Percentiles rank a stretch among this genome's conserved stretches.
Conservation (phyloP, 53 echinoderm and acorn worm genomes). For the Echinometra lucunter region DNA sequence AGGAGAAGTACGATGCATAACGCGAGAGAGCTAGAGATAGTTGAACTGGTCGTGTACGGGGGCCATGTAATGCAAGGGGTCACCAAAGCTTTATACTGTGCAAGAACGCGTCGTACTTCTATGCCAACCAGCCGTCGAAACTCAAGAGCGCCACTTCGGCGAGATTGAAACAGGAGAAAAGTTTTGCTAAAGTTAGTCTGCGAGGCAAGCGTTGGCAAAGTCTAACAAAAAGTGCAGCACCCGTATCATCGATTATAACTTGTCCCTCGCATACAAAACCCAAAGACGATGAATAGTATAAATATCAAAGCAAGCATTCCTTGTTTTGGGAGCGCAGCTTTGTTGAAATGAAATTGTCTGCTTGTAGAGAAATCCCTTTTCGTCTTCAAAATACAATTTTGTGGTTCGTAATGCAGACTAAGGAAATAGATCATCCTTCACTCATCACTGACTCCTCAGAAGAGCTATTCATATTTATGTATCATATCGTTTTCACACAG, state of each 20-base stretch:
- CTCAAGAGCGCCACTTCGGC: slow-evolving; percentile 53
- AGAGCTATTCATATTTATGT: background rate
- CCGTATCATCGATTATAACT: background rate
- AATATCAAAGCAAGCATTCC: background rate
- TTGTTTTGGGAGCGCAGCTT: background rate
- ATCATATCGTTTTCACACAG: slow-evolving; percentile 60
- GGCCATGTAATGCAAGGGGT: slow-evolving; percentile 50
- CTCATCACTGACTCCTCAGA: background rate
- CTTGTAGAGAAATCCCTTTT: background rate
- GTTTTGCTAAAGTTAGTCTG: background rate
- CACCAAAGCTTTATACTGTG: slow-evolving; percentile 28
- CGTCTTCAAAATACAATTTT: background rate
- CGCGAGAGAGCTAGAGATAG: slow-evolving; percentile 38
- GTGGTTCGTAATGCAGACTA: background rate
- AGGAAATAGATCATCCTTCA: slow-evolving; percentile 17
- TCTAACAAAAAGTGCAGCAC: background rate
- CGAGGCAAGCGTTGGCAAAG: background rate
- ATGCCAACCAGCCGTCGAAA: slow-evolving; percentile 48
- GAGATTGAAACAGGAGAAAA: slow-evolving; percentile 42
- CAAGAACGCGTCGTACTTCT: slow-evolving; percentile 49
- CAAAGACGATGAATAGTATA: background rate
- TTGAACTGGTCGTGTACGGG: background rate
- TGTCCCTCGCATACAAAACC: background rate
- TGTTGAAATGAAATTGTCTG: background rate
- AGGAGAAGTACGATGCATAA: background rate